These are phyloP conservation scores for Lasioglossum malachurum DNA, from an alignment of 2,888 invertebrate genomes.

Conservation along the genomic window DNA sequence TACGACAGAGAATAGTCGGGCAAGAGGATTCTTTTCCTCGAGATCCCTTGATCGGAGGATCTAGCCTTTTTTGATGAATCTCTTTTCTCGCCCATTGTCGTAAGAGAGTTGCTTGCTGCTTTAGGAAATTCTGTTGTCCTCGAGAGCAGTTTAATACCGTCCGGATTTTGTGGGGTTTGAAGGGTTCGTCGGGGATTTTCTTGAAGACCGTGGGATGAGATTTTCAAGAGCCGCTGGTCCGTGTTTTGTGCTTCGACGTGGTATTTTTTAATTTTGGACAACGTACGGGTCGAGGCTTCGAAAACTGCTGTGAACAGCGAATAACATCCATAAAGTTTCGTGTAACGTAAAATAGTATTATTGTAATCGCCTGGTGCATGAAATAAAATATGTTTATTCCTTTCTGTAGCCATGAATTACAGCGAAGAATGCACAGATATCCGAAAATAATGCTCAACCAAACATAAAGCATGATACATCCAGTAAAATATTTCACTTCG, in stretches of 20 bases:
- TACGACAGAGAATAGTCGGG: not conserved
- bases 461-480: too few species aligned
- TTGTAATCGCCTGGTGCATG: not conserved
- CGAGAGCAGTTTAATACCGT: not conserved
- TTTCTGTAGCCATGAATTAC: not conserved
- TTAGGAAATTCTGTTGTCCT: not conserved
- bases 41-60: not conserved
- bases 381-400: not conserved
- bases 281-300: not conserved
- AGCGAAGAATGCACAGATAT: not conserved
- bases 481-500: not conserved
- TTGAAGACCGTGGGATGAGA: not conserved
- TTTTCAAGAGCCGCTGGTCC: not conserved
- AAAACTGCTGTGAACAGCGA: not conserved
- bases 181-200: not conserved
- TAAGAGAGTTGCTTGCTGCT: not conserved
- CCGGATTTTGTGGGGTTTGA: not conserved
- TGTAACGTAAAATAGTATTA: not conserved
- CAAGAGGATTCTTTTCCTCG: not conserved
- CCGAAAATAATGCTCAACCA: not conserved
- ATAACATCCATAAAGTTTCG: not conserved
- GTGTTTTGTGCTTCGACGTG: not conserved
- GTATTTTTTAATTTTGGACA: not conserved
- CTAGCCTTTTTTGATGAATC: not conserved
- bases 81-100: not conserved